Evolutionary conservation across 2,888 invertebrate genomes (phyloP).

Genomic region (Sphinx pinastri): DNA sequence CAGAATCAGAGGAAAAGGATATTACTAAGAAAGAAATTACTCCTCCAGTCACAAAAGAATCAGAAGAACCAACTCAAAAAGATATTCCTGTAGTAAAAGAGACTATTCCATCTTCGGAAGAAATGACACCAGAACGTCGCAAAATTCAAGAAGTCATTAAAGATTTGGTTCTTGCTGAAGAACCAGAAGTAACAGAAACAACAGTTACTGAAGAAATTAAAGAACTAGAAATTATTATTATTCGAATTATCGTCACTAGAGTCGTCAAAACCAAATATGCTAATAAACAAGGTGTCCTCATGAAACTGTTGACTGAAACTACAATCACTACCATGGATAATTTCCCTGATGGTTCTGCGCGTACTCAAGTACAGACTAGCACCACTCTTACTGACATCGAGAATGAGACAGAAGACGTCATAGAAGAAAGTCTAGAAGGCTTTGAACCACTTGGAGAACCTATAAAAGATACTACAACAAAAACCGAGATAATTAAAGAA

Average conservation of each 20-base stretch:
- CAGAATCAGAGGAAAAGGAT: background rate
- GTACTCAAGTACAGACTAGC: background rate
- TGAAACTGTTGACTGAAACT: conserved; percentile 58
- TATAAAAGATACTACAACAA: conserved; percentile 50
- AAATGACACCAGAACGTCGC: background rate
- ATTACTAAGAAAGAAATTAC: background rate
- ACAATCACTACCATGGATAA: conserved; percentile 59
- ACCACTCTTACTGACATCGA: conserved; percentile 9
- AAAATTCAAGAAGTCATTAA: conserved; percentile 2
- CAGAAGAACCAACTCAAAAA: background rate
- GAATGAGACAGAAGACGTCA: background rate
- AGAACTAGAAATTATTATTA: conserved; percentile 43
- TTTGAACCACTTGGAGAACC: conserved; percentile 54
- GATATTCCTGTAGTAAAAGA: background rate
- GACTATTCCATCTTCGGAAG: background rate
- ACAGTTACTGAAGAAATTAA: conserved; percentile 6
- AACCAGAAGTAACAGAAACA: background rate
- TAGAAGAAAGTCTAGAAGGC: conserved; percentile 38
- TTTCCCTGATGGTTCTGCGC: conserved; percentile 61
- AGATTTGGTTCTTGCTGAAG: background rate
- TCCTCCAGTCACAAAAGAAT: background rate
- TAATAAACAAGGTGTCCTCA: conserved; percentile 44
- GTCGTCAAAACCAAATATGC: conserved; percentile 50
- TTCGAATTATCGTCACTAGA: conserved; percentile 46
- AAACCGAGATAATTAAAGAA: conserved; percentile 52